Evolutionary conservation across 2,797 vertebrate species (phyloP).

Genomic region (Decapterus maruadsi): DNA sequence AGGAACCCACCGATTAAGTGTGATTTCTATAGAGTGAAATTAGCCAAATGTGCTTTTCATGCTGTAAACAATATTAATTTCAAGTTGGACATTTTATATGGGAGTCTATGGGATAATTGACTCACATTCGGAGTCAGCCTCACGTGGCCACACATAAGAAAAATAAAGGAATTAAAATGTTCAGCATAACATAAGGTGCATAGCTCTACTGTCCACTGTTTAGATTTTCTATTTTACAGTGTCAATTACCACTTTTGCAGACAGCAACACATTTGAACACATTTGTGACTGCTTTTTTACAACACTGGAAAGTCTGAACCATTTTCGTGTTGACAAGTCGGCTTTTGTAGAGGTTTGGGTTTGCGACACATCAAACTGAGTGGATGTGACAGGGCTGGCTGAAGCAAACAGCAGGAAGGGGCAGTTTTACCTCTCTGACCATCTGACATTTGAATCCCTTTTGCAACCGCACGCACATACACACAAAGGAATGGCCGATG

Average conservation of each 20-base stretch:
- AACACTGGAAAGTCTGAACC: not conserved
- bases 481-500: constrained; percentile 10
- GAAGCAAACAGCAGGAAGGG: constrained; percentile 39
- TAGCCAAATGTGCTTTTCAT: too few species aligned
- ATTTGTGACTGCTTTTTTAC: not conserved
- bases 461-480: constrained; percentile 13
- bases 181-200: too few species aligned
- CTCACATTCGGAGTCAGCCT: not conserved
- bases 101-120: not conserved
- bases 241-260: not conserved
- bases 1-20: too few species aligned
- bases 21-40: too few species aligned
- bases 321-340: constrained; percentile 18
- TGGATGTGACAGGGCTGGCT: constrained; percentile 40
- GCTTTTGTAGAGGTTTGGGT: constrained; percentile 13
- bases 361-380: constrained; percentile 21
- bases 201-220: too few species aligned
- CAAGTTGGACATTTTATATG: too few species aligned
- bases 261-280: not conserved
- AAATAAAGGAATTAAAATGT: too few species aligned
- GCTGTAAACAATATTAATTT: too few species aligned
- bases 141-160: too few species aligned
- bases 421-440: constrained; percentile 50
- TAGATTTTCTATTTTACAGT: not conserved
- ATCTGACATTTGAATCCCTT: constrained; percentile 60